These are phyloP conservation scores for Melanocharis versteri DNA, from an alignment of 2,113 vertebrate genomes.

Conservation along the genomic window DNA sequence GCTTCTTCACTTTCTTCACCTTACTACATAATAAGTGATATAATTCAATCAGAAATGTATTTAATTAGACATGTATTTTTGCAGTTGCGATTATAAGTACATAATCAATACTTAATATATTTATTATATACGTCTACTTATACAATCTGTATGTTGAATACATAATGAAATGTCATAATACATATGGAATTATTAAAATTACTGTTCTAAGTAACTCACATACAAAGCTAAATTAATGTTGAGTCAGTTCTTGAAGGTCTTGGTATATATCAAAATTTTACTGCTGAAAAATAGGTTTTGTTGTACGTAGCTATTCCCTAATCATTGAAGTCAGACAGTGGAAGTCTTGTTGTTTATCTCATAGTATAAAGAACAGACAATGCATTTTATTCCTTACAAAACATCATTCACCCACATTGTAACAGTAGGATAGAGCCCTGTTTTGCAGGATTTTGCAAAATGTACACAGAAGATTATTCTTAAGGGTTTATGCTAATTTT, in stretches of 20 bases:
- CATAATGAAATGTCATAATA: neutral
- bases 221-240: neutral
- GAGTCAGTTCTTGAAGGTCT: neutral
- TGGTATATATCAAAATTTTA: neutral
- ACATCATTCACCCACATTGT: neutral
- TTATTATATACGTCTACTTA: neutral
- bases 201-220: neutral
- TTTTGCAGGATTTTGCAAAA: constrained; percentile 6
- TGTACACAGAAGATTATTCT: neutral
- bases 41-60: neutral
- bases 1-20: neutral
- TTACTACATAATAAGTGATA: neutral
- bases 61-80: too few species aligned
- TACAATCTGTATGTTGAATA: neutral
- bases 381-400: neutral
- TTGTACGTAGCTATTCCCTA: neutral
- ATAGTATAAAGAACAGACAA: neutral
- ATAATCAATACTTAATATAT: neutral
- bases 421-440: neutral
- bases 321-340: neutral
- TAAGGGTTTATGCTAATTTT: neutral
- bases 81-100: neutral
- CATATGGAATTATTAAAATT: neutral
- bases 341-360: neutral
- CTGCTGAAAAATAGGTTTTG: neutral